Base-by-base conservation (phyloP, 2,797 vertebrate species). In the Danio kyathit region DNA sequence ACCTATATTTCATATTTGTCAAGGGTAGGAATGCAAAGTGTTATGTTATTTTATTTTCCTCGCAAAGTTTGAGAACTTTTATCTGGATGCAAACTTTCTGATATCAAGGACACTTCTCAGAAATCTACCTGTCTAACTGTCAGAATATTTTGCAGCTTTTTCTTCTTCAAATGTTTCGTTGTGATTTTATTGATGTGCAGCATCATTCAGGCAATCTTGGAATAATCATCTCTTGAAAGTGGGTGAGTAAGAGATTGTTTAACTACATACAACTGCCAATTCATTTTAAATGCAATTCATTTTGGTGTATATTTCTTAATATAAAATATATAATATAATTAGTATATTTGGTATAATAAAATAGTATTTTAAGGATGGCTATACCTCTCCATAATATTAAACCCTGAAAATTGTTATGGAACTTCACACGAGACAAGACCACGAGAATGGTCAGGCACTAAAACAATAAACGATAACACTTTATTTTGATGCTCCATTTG, bases 21-120 rank as follows among this genome's bases (percentile, higher is more conserved):
- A 73, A 71, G 16, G 19, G 52, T 40, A 64, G 21, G 48, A 79
- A 66, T 43, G 51, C 12, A 70, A 60, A 74, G n/a, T 2, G 14
- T 59, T 74, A 59, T 57, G 51, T 19, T 29, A 40, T 44, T 77
- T 41, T 48, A 51, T 56, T 76, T 66, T 80, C 49, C 16, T 49
- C 21, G 51, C 19, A 67, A 65, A 82, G 57, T 67, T 72, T 54
- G 38, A 79, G 49, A 40, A 80, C 77, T 76, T 85, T 77, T 56
- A 78, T 83, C 63, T 75, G 70, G 14, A 78, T 59, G 46, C 48
- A 66, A 48, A 70, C 65, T 66, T 70, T 74, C 52, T 70, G 46
- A 71, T 71, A 69, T 83, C 82, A 86, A 83, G 79, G 79, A 79
- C 71, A 61, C 38, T 17, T 63, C 38, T 63, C 74, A 54, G 38